Evolutionary conservation across 2,888 invertebrate species (phyloP), one percentile per base, ranked within the genome.

Genomic region (Drosophila kokeensis): DNA sequence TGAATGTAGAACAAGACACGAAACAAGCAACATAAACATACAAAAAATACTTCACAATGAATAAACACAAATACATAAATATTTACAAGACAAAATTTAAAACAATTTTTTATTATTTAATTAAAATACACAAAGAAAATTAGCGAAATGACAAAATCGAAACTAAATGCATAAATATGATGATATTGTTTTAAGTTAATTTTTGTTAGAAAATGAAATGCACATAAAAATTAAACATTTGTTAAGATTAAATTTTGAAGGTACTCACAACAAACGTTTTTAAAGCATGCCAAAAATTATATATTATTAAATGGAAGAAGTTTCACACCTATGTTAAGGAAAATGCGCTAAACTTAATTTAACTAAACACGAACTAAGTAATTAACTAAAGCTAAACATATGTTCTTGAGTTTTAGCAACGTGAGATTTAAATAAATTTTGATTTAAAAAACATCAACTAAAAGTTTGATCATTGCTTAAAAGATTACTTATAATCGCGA

Each of bases 1-100:
- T 65, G 48, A 72, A 63, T 64, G 55, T 67, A 72, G 71, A 90
- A 90, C 83, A 88, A 86, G 86, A 90, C 87, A 90, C 90, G 91
- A 87, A 91, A 90, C 91, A 88, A 87, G 89, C 89, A 85, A 76
- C 57, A 69, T 36, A 36, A 53, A 74, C 32, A 82, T 53, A 38
- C 45, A 70, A 64, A 45, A 65, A 45, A 65, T 52, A 74, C 62
- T 69, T 61, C 49, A 66, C 58, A 65, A 82, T 73, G 61, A 79
- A 71, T 69, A 87, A 83, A 84, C 77, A 88, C 87, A 88, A 90
- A 83, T 77, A 55, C 27, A 55, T 38, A 27, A 68, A 76, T 78
- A 81, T 76, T 73, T 86, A 88, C 84, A 81, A 66, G 69, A 65
- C 64, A 90, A 71, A 70, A 87, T 90, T 81, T 76, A 76, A 84